A percentile compares a stretch with the other conserved stretches of the same genome.
Evolutionary conservation across 2,797 vertebrate genomes (phyloP).

Genomic region (Chaetodon trifasciatus): DNA sequence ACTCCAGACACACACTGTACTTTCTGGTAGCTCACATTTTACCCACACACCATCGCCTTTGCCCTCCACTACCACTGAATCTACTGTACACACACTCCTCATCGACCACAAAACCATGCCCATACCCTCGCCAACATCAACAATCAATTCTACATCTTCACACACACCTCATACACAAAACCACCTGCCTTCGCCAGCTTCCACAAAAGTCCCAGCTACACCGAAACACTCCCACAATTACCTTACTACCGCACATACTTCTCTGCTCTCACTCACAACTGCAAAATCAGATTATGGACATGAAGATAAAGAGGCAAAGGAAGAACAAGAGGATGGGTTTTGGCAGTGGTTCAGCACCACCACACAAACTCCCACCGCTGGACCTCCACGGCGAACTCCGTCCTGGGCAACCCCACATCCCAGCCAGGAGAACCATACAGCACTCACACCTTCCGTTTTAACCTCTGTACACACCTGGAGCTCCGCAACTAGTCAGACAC

Average conservation of each 20-base stretch:
- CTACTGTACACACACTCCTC: background rate
- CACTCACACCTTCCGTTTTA: background rate
- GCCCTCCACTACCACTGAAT: conserved; percentile 2
- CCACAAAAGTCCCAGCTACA: conserved; percentile 11
- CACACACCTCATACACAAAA: conserved; percentile 11
- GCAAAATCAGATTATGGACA: background rate
- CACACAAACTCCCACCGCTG: conserved; percentile 12
- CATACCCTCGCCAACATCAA: conserved; percentile 3
- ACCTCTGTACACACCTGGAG: conserved; percentile 18
- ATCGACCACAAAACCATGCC: background rate
- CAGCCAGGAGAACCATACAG: background rate
- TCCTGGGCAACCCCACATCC: background rate
- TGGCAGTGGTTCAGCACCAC: conserved; percentile 16
- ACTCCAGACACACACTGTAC: background rate
- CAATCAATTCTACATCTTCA: background rate
- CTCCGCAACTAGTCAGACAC: conserved; percentile 43
- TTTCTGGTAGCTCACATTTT: background rate
- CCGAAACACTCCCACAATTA: conserved; percentile 5
- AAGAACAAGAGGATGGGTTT: background rate
- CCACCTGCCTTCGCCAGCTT: background rate
- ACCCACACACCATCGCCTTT: background rate
- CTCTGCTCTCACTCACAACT: conserved; percentile 18
- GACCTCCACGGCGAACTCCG: background rate
- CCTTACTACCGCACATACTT: conserved; percentile 3
- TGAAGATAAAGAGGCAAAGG: background rate